Evolutionary conservation across 2,888 invertebrate species (phyloP).

Genomic region (Aspidapion aeneum): DNA sequence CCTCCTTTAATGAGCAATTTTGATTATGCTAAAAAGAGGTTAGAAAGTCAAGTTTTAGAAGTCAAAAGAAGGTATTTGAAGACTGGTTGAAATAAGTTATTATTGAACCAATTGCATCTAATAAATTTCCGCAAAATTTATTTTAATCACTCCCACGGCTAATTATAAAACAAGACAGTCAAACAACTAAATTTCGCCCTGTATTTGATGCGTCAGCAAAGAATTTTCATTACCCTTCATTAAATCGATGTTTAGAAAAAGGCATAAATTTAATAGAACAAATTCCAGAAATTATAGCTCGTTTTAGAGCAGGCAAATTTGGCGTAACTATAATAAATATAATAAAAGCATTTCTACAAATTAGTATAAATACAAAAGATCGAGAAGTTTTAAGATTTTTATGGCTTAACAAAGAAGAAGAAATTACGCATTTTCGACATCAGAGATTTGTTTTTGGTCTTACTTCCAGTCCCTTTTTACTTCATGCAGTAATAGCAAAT

Average conservation of each 20-base stretch:
- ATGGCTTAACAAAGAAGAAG: neutral
- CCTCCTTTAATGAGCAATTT: neutral
- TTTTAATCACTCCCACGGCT: slow-evolving; percentile 15
- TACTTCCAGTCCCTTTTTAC: neutral
- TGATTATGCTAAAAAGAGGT: neutral
- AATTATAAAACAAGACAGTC: slow-evolving; percentile 8
- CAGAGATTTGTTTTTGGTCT: neutral
- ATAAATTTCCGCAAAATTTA: neutral
- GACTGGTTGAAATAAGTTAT: slow-evolving; percentile 22
- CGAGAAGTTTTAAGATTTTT: neutral
- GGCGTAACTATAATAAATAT: slow-evolving; percentile 13
- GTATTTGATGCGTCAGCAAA: slow-evolving; percentile 34
- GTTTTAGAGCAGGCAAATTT: slow-evolving; percentile 19
- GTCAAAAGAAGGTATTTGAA: slow-evolving; percentile 15
- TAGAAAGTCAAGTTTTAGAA: neutral
- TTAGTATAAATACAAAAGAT: neutral
- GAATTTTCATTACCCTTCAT: slow-evolving; percentile 25
- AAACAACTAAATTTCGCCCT: slow-evolving; percentile 25
- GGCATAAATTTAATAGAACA: slow-evolving; percentile 22
- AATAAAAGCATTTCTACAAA: neutral
- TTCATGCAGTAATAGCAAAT: neutral
- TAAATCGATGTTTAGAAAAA: slow-evolving; percentile 31
- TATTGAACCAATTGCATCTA: slow-evolving; percentile 18
- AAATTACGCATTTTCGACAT: neutral
- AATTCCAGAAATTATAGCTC: slow-evolving; percentile 17